Percentiles rank a stretch among this genome's conserved stretches.
These are phyloP conservation scores for Kradibia gibbosae DNA, from an alignment of 1,140 invertebrate genomes.

Conservation along the genomic window DNA sequence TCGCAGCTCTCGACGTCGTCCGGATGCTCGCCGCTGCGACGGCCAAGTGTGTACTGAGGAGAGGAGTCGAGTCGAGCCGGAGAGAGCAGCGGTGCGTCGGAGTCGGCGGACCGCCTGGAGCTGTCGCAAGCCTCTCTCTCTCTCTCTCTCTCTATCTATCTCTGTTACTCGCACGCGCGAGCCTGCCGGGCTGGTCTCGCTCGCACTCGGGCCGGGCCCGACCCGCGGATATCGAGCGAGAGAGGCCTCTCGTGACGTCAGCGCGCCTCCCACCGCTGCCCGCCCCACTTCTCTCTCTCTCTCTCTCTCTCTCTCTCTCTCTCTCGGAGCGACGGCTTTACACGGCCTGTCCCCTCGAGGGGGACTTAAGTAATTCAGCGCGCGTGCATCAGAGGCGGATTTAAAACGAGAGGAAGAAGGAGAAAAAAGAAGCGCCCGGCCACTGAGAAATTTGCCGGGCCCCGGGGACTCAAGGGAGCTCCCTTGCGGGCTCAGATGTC, in stretches of 20 bases:
- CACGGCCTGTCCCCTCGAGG: neutral
- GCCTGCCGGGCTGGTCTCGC: no score
- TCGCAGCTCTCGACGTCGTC: neutral
- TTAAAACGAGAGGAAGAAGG: constrained; percentile 11
- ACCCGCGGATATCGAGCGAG: no score
- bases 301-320: neutral
- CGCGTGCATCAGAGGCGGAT: constrained; percentile 24
- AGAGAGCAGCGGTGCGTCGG: neutral
- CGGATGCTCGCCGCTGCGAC: constrained; percentile 45
- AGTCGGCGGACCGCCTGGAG: constrained; percentile 37
- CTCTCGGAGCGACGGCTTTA: neutral
- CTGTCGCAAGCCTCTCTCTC: neutral
- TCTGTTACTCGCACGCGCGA: neutral
- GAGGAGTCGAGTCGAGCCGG: neutral
- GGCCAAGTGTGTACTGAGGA: neutral
- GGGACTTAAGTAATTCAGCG: constrained; percentile 4
- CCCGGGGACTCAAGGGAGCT: neutral
- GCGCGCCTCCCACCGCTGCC: no score
- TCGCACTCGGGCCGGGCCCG: no score
- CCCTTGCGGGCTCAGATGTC: neutral
- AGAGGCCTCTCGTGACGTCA: no score
- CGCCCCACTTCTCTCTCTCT: neutral
- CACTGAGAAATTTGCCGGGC: constrained; percentile 4
- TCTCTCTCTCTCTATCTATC: neutral
- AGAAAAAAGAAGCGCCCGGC: no score